Conservation (phyloP, 2,113 vertebrate genomes). For the Pyrgilauda ruficollis region DNA sequence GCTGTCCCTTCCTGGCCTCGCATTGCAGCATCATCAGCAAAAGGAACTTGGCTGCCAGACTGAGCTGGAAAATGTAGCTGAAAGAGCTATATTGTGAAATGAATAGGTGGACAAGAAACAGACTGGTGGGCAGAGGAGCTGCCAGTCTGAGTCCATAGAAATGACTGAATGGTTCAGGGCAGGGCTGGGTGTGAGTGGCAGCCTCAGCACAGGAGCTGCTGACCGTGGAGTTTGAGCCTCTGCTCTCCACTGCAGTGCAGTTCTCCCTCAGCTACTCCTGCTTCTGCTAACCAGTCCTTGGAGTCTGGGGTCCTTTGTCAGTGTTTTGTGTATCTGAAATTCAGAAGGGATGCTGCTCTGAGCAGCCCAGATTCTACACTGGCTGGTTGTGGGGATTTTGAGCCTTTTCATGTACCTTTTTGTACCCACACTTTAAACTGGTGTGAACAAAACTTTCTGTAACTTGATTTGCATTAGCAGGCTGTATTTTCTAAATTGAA, state of each 20-base stretch:
- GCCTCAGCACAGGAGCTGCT: background rate
- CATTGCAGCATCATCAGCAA: background rate
- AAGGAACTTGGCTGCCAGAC: background rate
- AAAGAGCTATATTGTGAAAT: background rate
- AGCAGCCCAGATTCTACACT: background rate
- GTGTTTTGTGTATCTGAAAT: rapidly evolving
- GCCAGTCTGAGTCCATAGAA: background rate
- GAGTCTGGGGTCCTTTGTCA: background rate
- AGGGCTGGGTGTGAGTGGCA: background rate
- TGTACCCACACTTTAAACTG: background rate
- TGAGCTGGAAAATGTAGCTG: background rate
- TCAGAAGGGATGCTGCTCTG: background rate
- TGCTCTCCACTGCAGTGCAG: rapidly evolving
- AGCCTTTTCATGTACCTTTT: background rate
- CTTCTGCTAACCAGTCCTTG: background rate
- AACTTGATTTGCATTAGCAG: background rate
- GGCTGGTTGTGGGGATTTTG: background rate
- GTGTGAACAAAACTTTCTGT: background rate
- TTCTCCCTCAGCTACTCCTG: background rate
- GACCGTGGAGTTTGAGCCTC: background rate
- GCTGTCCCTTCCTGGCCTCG: background rate
- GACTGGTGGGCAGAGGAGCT: background rate
- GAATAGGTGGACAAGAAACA: slow-evolving; percentile 14
- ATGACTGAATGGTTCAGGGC: background rate
- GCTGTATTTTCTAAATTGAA: background rate